A percentile compares a stretch with the other conserved stretches of the same genome.
These are phyloP conservation scores for Tetanocera ferruginea DNA, from an alignment of 2,888 invertebrate species.

Conservation along the genomic window DNA sequence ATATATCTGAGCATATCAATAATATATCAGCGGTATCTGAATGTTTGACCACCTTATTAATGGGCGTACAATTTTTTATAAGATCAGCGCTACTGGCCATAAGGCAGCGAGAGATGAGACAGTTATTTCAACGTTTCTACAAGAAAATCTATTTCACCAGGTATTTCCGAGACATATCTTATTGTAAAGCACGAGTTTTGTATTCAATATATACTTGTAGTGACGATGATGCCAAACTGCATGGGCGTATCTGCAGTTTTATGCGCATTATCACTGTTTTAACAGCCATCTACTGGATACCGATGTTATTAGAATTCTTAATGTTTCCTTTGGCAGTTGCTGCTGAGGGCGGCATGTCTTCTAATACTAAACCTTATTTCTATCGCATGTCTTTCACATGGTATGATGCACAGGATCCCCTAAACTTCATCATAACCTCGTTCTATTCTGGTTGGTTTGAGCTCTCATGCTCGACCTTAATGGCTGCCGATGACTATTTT, in stretches of 20 bases:
- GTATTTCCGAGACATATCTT: slow-evolving; percentile 17
- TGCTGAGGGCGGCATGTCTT: slow-evolving; percentile 27
- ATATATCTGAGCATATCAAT: slow-evolving; percentile 42
- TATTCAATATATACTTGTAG: too few species aligned
- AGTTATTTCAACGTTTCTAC: slow-evolving; percentile 45
- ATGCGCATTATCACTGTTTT: too few species aligned
- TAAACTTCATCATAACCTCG: slow-evolving; percentile 38
- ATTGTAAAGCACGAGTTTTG: not conserved
- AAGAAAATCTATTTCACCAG: slow-evolving; percentile 43
- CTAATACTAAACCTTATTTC: slow-evolving; percentile 47
- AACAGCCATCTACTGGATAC: too few species aligned
- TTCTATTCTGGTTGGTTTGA: slow-evolving; percentile 28
- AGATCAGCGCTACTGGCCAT: slow-evolving; percentile 38
- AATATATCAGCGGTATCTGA: slow-evolving; percentile 47
- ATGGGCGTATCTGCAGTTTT: slow-evolving; percentile 27
- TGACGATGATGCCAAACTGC: slow-evolving; percentile 37
- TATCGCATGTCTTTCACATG: slow-evolving; percentile 47
- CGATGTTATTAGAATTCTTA: not conserved
- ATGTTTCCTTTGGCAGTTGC: not conserved
- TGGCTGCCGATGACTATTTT: slow-evolving; percentile 39
- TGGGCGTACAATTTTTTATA: slow-evolving; percentile 46
- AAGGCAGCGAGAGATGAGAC: slow-evolving; percentile 36
- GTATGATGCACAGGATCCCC: slow-evolving; percentile 49
- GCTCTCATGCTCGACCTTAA: not conserved
- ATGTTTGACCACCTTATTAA: slow-evolving; percentile 46